phyloP scores from a whole-genome alignment of 2,113 vertebrate genomes.

The Malurus cyaneus region DNA sequence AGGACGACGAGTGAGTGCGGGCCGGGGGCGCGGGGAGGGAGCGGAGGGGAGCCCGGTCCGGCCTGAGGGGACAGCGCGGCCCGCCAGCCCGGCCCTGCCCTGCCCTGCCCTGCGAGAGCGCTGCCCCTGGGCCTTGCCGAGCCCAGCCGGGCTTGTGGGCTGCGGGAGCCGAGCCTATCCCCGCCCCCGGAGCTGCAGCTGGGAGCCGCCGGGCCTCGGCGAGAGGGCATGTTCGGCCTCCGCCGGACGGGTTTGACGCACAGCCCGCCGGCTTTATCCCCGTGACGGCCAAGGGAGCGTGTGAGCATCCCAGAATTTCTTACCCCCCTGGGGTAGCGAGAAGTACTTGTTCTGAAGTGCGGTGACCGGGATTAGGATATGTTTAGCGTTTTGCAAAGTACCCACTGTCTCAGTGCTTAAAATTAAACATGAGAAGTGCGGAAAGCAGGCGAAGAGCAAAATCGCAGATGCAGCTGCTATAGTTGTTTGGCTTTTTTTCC shows the following conservation, averaged over 20 bases:
- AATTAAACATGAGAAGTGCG: fast-evolving
- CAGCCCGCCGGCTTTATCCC: neutral
- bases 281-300: fast-evolving
- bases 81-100: neutral
- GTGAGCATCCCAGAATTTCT: neutral
- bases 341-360: neutral
- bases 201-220: neutral
- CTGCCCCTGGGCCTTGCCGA: neutral
- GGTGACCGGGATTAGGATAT: fast-evolving
- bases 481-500: neutral
- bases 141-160: neutral
- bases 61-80: neutral
- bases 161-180: neutral
- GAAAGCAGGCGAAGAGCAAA: neutral
- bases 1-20: constrained; percentile 91
- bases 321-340: fast-evolving
- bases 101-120: neutral
- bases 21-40: neutral
- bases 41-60: neutral
- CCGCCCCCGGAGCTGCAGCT: neutral
- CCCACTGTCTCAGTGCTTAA: fast-evolving
- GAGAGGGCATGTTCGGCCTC: fast-evolving
- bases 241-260: fast-evolving
- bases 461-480: no score
- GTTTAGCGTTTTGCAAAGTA: neutral